Evolutionary conservation across 2,113 vertebrate species (phyloP), one percentile per base, ranked within the genome.

Genomic region (Percopsis transmontana): DNA sequence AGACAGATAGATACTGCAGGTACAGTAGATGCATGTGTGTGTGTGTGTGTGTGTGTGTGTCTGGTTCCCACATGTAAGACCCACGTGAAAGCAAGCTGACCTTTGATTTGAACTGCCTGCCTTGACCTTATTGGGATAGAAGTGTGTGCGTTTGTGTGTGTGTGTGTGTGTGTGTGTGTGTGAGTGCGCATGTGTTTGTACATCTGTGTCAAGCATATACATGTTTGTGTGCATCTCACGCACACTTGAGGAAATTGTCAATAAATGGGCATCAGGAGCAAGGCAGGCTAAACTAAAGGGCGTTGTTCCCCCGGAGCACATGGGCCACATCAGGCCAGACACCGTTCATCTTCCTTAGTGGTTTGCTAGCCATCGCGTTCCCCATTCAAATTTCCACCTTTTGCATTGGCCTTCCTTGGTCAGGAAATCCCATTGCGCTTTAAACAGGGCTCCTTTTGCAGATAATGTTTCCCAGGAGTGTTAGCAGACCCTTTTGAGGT

Each of bases 221-320:
- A 21, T 56, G 60, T 83, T 42, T 79, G 56, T 71, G 70, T 85
- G 72, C 69, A 70, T 79, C 70, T 81, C 74, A 76, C 59, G 60
- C 83, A 90, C 88, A 86, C 77, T 89, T 88, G 81, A 87, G 86
- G 85, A 91, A 90, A 92, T 89, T 88, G 88, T 88, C 84, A 79
- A 72, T 87, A 81, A 73, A 50, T 65, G 57, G 60, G 79, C 57
- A 58, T 45, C 66, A 65, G 60, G 73, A 82, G 18, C 15, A 16
- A 41, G 38, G 24, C 50, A 39, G 41, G 40, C 60, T 68, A 64
- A 47, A 65, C 61, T 54, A 21, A 62, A 59, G 23, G n/a, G 21
- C 18, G 51, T 64, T 38, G 75, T 51, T 39, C 58, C 38, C 24
- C 39, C 16, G 52, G 21, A 72, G 51, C 85, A 89, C 86, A 87